Evolutionary conservation across 2,888 invertebrate species (phyloP).

Genomic region (Eristalis arbustorum): DNA sequence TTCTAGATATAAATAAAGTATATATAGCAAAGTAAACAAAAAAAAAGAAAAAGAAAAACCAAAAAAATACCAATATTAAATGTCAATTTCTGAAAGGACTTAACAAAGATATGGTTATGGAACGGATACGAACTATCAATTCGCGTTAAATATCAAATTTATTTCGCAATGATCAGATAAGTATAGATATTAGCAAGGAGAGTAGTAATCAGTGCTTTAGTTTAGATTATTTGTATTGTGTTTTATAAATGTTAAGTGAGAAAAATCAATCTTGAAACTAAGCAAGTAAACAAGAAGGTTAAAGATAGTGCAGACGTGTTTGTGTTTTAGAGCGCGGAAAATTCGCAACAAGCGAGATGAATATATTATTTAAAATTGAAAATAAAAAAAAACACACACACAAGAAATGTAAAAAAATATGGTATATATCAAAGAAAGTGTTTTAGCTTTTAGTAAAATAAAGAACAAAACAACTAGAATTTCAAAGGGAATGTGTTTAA

Average conservation of each 20-base stretch:
- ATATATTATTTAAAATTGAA: background rate
- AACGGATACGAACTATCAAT: conserved; percentile 46
- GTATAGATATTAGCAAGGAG: conserved; percentile 1
- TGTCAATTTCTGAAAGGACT: conserved; percentile 70
- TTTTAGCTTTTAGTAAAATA: conserved; percentile 62
- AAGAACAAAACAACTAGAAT: conserved; percentile 6
- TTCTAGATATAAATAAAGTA: conserved; percentile 58
- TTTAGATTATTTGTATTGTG: conserved; percentile 35
- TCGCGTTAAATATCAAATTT: conserved; percentile 29
- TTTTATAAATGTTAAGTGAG: conserved; percentile 7
- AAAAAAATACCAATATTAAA: conserved; percentile 47
- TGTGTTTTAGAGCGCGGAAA: conserved; percentile 6
- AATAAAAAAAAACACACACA: background rate
- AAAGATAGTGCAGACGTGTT: background rate
- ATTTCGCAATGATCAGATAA: conserved; percentile 40
- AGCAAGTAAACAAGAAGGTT: background rate
- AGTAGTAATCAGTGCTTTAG: conserved; percentile 45
- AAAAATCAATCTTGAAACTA: background rate
- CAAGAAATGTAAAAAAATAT: conserved; percentile 5
- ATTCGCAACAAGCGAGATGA: background rate
- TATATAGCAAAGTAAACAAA: conserved; percentile 17
- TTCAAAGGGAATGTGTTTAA: conserved; percentile 2
- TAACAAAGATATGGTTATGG: conserved; percentile 41
- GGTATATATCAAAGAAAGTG: conserved; percentile 39
- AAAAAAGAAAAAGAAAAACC: background rate